Conservation (phyloP, 2,888 invertebrate species). For the Leptopilina syphax region DNA sequence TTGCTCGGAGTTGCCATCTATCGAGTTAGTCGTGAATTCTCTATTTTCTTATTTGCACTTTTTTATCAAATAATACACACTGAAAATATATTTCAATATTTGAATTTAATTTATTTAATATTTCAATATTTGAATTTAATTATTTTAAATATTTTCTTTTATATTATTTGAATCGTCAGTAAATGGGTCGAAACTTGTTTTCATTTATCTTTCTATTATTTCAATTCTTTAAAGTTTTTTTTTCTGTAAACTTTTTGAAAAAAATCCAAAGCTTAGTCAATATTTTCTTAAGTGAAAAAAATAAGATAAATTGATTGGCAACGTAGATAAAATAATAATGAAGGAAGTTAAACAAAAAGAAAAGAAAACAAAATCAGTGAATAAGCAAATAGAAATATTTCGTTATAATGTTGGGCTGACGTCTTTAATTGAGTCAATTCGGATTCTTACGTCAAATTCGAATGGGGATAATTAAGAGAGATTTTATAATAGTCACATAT, state of each 20-base stretch:
- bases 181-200: no score
- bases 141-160: not conserved
- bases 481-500: not conserved
- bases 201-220: no score
- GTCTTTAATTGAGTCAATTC: conserved; percentile 12
- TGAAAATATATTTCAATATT: not conserved
- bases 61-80: not conserved
- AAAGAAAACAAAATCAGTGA: not conserved
- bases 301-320: no score
- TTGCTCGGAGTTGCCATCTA: conserved; percentile 50
- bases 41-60: conserved; percentile 11
- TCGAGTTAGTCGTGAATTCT: conserved; percentile 43
- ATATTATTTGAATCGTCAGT: not conserved
- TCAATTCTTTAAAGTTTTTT: no score
- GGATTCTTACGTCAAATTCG: conserved; percentile 6
- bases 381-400: conserved; percentile 14
- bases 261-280: not conserved
- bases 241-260: not conserved
- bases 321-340: no score
- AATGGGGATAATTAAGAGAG: not conserved
- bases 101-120: no score
- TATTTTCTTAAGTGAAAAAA: no score
- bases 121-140: not conserved
- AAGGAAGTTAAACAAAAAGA: no score
- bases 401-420: not conserved